Conservation (phyloP, 2,888 invertebrate species). For the Nineta flava region DNA sequence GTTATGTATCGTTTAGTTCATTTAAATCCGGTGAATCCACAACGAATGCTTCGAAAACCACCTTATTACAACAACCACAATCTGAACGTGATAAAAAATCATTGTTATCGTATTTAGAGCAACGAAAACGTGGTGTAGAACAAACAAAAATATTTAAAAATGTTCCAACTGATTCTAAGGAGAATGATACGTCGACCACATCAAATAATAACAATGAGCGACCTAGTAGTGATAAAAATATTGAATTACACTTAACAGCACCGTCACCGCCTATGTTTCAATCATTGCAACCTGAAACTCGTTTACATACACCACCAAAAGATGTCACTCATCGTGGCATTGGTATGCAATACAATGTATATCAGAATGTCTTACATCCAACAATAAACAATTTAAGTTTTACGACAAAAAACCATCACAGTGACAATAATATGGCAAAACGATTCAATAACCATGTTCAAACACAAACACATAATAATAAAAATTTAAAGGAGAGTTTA, state of each 20-base stretch:
- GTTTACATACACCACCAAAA: conserved; percentile 16
- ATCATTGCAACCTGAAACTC: conserved; percentile 21
- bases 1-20: conserved; percentile 13
- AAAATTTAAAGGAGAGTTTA: neutral
- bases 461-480: neutral
- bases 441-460: neutral
- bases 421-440: neutral
- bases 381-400: conserved; percentile 27
- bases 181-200: neutral
- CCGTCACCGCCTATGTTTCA: conserved; percentile 24
- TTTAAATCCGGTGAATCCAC: neutral
- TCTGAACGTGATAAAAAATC: neutral
- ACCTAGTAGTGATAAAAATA: conserved; percentile 1
- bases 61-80: conserved; percentile 1
- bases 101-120: neutral
- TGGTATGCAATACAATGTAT: neutral
- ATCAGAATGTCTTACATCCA: conserved; percentile 21
- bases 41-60: neutral
- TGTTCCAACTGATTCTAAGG: neutral
- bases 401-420: conserved; percentile 12
- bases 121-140: neutral
- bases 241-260: conserved; percentile 5
- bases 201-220: neutral
- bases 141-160: neutral
- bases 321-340: neutral